A percentile compares a stretch with the other conserved stretches of the same genome.
These are phyloP conservation scores for Aphelinus certus DNA, from an alignment of 1,140 invertebrate genomes.

Conservation along the genomic window DNA sequence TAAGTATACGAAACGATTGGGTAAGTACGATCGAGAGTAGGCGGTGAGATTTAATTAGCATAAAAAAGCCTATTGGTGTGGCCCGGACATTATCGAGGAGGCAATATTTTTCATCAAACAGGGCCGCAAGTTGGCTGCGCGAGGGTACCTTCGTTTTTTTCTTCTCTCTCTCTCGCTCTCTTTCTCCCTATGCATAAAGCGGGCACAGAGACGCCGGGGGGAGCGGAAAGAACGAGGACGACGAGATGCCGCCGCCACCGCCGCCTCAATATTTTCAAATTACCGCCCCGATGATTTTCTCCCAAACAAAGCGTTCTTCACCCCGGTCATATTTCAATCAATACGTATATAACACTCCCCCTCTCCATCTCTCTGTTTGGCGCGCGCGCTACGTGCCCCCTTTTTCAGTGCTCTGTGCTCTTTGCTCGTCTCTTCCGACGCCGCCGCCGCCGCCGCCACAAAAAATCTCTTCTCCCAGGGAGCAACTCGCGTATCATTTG, in stretches of 20 bases:
- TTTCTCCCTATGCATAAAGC: slow-evolving; percentile 20
- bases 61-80: slow-evolving; percentile 42
- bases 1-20: no score
- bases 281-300: slow-evolving; percentile 59
- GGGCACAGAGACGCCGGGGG: slow-evolving; percentile 35
- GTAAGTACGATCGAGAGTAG: no score
- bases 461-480: slow-evolving; percentile 48
- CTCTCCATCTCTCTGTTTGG: slow-evolving; percentile 35
- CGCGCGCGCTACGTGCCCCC: slow-evolving; percentile 1
- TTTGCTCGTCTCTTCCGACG: not conserved
- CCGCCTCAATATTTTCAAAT: slow-evolving; percentile 63
- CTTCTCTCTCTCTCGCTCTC: not conserved
- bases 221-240: slow-evolving; percentile 33
- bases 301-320: slow-evolving; percentile 60
- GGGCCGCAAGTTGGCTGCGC: not conserved
- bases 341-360: slow-evolving; percentile 47
- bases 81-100: slow-evolving; percentile 38
- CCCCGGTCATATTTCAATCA: slow-evolving; percentile 63
- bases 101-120: slow-evolving; percentile 42
- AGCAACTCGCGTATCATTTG: slow-evolving; percentile 47
- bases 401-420: slow-evolving; percentile 41
- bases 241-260: slow-evolving; percentile 31
- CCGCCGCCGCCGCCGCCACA: not conserved
- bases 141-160: slow-evolving; percentile 9
- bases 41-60: slow-evolving; percentile 45